Evolutionary conservation across 2,113 vertebrate species (phyloP).

Genomic region (Hippolais icterina): DNA sequence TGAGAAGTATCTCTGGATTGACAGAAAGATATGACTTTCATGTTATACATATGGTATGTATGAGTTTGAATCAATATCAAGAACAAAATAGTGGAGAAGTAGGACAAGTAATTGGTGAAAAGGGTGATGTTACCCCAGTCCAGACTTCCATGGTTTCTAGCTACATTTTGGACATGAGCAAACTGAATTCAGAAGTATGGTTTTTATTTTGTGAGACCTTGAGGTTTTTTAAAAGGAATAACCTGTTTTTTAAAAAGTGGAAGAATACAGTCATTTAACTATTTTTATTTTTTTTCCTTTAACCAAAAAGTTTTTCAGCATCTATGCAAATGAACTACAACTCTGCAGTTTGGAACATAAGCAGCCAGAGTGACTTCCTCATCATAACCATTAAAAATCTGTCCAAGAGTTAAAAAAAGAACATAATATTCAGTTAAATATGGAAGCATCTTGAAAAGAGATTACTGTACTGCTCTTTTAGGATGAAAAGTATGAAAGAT

Average conservation of each 20-base stretch:
- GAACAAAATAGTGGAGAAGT: neutral
- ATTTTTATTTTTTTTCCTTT: neutral
- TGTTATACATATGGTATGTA: neutral
- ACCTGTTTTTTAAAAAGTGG: neutral
- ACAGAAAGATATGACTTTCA: neutral
- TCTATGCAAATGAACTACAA: neutral
- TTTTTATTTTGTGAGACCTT: neutral
- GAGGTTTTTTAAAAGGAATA: neutral
- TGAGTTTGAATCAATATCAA: neutral
- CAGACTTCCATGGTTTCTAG: neutral
- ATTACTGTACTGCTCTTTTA: neutral
- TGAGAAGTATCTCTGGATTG: neutral
- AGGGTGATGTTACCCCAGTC: neutral
- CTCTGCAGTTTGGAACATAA: neutral
- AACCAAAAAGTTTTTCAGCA: neutral
- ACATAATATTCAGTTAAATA: neutral
- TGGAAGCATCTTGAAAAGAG: neutral
- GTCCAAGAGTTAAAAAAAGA: neutral
- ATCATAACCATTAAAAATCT: neutral
- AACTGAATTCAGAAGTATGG: neutral
- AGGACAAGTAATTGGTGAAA: neutral
- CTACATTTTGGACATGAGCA: neutral
- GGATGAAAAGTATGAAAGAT: neutral
- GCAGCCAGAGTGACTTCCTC: neutral
- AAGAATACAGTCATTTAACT: neutral